Evolutionary conservation across 2,113 vertebrate genomes (phyloP).

Genomic region (Eleginops maclovinus): DNA sequence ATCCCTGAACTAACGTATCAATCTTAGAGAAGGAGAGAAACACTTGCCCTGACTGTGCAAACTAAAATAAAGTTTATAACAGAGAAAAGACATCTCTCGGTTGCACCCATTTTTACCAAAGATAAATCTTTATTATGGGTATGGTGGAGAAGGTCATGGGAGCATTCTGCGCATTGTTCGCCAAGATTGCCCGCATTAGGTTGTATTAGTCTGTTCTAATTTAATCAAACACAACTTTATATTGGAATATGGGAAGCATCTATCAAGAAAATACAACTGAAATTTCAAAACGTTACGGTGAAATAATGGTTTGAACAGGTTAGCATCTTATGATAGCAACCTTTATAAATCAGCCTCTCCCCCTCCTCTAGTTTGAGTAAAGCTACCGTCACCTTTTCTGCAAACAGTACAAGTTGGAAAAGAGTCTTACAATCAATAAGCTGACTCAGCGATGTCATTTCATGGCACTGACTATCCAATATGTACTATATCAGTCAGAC

Average conservation of each 20-base stretch:
- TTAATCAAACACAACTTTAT: neutral
- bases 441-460: neutral
- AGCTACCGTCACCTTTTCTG: no score
- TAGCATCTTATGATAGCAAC: no score
- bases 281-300: neutral
- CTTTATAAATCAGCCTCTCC: no score
- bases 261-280: neutral
- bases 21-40: neutral
- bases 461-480: neutral
- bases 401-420: no score
- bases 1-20: no score
- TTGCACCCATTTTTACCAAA: neutral
- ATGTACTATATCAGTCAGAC: neutral
- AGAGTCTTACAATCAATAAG: neutral
- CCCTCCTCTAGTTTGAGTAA: no score
- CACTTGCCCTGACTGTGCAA: neutral
- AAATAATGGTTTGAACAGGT: neutral
- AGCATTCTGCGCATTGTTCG: neutral
- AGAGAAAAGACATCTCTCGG: neutral
- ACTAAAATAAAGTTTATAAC: neutral
- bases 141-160: neutral
- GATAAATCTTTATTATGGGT: neutral
- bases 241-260: neutral
- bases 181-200: neutral
- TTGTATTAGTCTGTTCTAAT: neutral